Evolutionary conservation across 2,888 invertebrate species (phyloP).

Genomic region (Labia minor): DNA sequence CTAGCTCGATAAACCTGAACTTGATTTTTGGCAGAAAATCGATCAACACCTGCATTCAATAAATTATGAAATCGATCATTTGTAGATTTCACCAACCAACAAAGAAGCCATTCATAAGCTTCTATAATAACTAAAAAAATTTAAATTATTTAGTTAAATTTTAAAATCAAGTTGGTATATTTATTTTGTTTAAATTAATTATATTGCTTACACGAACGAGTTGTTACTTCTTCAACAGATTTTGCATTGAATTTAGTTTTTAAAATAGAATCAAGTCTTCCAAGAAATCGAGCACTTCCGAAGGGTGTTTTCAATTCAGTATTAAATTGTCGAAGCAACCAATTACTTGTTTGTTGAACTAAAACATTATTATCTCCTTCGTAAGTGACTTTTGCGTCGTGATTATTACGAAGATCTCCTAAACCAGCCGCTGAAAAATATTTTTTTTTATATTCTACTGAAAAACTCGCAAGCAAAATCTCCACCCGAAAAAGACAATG

Average conservation of each 20-base stretch:
- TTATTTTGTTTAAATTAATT: not conserved
- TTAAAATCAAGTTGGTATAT: not conserved
- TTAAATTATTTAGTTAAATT: no score
- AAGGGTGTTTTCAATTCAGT: slow-evolving; percentile 33
- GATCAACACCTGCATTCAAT: slow-evolving; percentile 46
- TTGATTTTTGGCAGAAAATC: slow-evolving; percentile 66
- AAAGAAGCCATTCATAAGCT: slow-evolving; percentile 75
- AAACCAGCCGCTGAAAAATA: slow-evolving; percentile 69
- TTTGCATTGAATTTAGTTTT: slow-evolving; percentile 30
- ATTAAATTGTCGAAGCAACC: slow-evolving; percentile 44
- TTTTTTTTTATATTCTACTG: slow-evolving; percentile 18
- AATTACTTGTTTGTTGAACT: slow-evolving; percentile 81
- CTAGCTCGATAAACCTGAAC: slow-evolving; percentile 72
- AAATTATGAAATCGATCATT: slow-evolving; percentile 48
- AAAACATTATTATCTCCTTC: slow-evolving; percentile 92
- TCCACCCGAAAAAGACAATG: no score
- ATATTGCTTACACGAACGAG: slow-evolving; percentile 26
- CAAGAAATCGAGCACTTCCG: slow-evolving; percentile 36
- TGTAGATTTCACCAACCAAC: slow-evolving; percentile 63
- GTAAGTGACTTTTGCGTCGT: slow-evolving; percentile 84
- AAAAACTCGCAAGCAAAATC: not conserved
- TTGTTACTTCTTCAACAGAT: slow-evolving; percentile 26
- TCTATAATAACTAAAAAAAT: slow-evolving; percentile 53
- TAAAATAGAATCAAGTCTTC: slow-evolving; percentile 32
- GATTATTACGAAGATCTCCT: slow-evolving; percentile 71